phyloP scores from a whole-genome alignment of 1,140 invertebrate genomes.

The Listronotus oregonensis region DNA sequence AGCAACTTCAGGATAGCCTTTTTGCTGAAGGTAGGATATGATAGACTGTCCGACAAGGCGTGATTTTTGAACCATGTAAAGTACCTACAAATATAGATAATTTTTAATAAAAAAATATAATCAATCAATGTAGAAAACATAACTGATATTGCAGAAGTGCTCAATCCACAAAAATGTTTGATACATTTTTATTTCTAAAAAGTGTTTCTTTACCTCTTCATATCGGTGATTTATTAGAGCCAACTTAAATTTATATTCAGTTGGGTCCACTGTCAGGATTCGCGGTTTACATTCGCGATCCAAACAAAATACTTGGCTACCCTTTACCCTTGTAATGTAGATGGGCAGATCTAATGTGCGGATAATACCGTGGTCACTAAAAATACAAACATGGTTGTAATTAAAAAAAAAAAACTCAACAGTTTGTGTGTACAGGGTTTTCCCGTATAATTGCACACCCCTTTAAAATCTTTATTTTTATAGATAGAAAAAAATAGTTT shows the following conservation, averaged over 20 bases:
- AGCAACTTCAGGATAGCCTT: constrained; percentile 99
- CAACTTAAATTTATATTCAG: constrained; percentile 98
- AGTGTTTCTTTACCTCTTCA: constrained; percentile 71
- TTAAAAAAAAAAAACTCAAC: too few species aligned
- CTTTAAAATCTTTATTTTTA: too few species aligned
- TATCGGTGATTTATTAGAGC: constrained; percentile 96
- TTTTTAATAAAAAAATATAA: too few species aligned
- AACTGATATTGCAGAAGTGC: too few species aligned
- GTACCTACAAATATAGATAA: constrained; percentile 60
- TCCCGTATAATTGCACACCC: too few species aligned
- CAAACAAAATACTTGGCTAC: constrained; percentile 91
- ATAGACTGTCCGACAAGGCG: constrained; percentile 98
- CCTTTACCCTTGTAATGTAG: constrained; percentile 94
- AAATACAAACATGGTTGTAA: constrained; percentile 39
- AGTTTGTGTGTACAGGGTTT: too few species aligned
- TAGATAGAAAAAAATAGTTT: too few species aligned
- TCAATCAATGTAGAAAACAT: too few species aligned
- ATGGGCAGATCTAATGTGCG: constrained; percentile 96
- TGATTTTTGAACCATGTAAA: constrained; percentile 97
- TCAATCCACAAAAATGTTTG: too few species aligned
- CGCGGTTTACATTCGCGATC: constrained; percentile 91
- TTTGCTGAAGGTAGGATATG: constrained; percentile 98
- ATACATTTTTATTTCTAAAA: too few species aligned
- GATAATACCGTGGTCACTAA: constrained; percentile 95
- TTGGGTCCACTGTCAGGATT: constrained; percentile 93